Percentiles rank a stretch among this genome's conserved stretches.
phyloP scores from a whole-genome alignment of 2,113 vertebrate genomes.

The Malurus alboscapulatus region DNA sequence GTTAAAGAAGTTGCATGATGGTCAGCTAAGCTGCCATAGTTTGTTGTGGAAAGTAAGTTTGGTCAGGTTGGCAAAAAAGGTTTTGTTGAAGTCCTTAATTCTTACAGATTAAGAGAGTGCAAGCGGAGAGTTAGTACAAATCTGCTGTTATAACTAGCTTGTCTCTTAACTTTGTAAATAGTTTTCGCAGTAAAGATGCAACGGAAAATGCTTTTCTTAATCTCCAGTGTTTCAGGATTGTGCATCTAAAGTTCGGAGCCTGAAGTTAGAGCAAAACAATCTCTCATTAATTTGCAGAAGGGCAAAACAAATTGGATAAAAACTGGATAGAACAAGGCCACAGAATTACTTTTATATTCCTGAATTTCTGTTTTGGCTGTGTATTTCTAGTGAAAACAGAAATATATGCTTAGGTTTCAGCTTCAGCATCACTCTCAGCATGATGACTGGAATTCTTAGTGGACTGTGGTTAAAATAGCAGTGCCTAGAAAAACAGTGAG shows the following conservation, averaged over 20 bases:
- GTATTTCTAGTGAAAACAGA: not conserved
- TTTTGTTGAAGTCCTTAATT: not conserved
- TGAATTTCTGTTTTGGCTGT: not conserved
- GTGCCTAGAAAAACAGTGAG: not conserved
- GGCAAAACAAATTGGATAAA: not conserved
- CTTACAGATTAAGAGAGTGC: not conserved
- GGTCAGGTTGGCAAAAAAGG: not conserved
- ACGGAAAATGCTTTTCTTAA: not conserved
- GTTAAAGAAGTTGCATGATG: not conserved
- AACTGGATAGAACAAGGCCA: not conserved
- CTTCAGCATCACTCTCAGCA: not conserved
- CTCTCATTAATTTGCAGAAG: fast-evolving
- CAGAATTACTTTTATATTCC: not conserved
- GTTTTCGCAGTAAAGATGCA: not conserved
- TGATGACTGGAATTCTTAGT: not conserved
- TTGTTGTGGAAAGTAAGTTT: not conserved
- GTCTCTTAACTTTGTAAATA: not conserved
- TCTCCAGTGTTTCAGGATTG: not conserved
- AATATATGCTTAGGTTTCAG: not conserved
- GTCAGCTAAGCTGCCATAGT: not conserved
- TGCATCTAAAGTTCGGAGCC: not conserved
- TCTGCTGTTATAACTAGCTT: not conserved
- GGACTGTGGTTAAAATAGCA: not conserved
- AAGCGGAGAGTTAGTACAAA: not conserved
- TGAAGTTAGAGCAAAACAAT: not conserved